phyloP scores from a whole-genome alignment of 2,797 vertebrate genomes.

The Amblyraja radiata region DNA sequence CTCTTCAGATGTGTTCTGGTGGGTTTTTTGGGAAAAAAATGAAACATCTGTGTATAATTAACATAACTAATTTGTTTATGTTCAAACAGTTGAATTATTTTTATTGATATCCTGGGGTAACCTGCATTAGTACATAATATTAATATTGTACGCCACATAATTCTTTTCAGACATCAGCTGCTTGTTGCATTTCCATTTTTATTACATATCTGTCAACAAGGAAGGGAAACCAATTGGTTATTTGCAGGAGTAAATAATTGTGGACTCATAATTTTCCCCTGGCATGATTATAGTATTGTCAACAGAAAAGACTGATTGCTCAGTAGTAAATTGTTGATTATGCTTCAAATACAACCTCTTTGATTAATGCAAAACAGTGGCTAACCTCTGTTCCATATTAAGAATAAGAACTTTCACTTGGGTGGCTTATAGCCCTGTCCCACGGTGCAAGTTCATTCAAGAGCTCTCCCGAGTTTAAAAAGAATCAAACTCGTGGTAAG shows the following conservation, averaged over 20 bases:
- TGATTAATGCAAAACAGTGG: background rate
- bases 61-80: conserved; percentile 7
- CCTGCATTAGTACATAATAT: background rate
- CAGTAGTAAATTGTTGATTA: background rate
- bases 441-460: too few relatives aligned
- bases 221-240: background rate
- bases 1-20: too few relatives aligned
- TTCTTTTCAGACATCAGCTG: background rate
- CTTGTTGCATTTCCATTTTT: background rate
- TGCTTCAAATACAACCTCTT: background rate
- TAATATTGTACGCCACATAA: background rate
- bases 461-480: too few relatives aligned
- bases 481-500: too few relatives aligned
- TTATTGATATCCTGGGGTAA: background rate
- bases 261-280: background rate
- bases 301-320: background rate
- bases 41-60: background rate
- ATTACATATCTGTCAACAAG: background rate
- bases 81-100: background rate
- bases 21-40: background rate
- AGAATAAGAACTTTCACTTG: background rate
- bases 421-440: too few relatives aligned
- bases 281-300: background rate
- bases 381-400: background rate
- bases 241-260: too few relatives aligned